These are phyloP conservation scores for Crax fasciolata DNA, from an alignment of 2,797 vertebrate genomes.

Conservation along the genomic window DNA sequence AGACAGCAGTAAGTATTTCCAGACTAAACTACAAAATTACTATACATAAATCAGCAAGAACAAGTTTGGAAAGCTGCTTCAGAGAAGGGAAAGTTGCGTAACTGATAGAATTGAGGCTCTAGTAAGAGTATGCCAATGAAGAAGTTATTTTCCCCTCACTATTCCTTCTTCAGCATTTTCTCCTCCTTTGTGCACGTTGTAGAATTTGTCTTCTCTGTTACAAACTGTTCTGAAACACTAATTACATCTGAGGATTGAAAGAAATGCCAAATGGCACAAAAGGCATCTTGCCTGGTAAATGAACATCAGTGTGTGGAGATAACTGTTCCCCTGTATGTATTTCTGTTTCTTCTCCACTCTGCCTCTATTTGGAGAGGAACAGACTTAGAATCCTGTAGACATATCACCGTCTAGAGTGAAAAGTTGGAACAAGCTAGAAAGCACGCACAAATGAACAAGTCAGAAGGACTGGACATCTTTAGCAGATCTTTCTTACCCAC, in stretches of 20 bases:
- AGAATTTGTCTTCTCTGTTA: not conserved
- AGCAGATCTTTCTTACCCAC: not conserved
- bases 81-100: not conserved
- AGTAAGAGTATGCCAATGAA: not conserved
- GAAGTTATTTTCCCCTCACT: not conserved
- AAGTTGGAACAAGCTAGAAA: not conserved
- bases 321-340: not conserved
- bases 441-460: not conserved
- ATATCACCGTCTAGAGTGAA: not conserved
- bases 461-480: not conserved
- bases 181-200: not conserved
- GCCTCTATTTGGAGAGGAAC: not conserved
- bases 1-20: not conserved
- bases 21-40: not conserved
- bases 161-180: not conserved
- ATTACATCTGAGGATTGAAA: not conserved
- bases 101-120: not conserved
- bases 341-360: not conserved
- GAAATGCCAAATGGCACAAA: not conserved
- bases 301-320: not conserved
- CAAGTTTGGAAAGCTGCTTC: not conserved
- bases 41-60: not conserved
- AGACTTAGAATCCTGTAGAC: not conserved
- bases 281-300: not conserved
- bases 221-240: not conserved